phyloP scores from a whole-genome alignment of 2,113 vertebrate genomes.

The pig (Sus scrofa) region T2T-Sscrofa CM000824.6:85982501-85983000 shows the following conservation, averaged over 20 bases:
- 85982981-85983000: slow-evolving; percentile 1
- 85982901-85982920: not conserved
- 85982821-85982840: not conserved
- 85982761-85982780: not conserved
- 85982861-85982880: not conserved
- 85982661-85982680: not conserved
- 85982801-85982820: not conserved
- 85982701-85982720: too few species aligned
- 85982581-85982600: not conserved
- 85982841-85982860: not conserved
- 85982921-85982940: not conserved
- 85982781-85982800: not conserved
- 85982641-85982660: not conserved
- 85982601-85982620: not conserved
- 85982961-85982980: not conserved
- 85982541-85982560: not conserved
- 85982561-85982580: slow-evolving; percentile 40
- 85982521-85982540: not conserved
- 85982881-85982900: not conserved
- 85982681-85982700: too few species aligned
- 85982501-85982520: not conserved
- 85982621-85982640: not conserved
- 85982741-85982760: not conserved
- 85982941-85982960: not conserved
- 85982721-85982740: not conserved